Percentiles rank a stretch among this genome's conserved stretches.
phyloP scores from a whole-genome alignment of 2,888 invertebrate species.

The Andrena marginata region DNA sequence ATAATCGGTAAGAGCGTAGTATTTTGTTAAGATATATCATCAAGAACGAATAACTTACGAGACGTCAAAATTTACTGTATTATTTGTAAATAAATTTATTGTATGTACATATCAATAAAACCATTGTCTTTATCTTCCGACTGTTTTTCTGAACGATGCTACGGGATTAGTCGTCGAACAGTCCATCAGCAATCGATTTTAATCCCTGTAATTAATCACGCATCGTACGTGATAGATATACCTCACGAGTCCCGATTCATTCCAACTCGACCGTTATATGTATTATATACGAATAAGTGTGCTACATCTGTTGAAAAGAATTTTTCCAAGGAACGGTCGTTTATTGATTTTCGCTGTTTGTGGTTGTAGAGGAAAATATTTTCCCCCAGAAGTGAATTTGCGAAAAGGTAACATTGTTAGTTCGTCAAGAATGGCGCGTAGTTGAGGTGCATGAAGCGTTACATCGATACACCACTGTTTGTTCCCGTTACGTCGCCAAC shows the following conservation, averaged over 20 bases:
- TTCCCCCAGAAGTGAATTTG: background rate
- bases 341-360: background rate
- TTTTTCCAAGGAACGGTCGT: background rate
- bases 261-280: too few species aligned
- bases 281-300: background rate
- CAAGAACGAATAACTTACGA: constrained; percentile 72
- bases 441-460: constrained; percentile 3
- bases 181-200: too few species aligned
- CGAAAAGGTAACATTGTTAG: background rate
- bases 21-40: constrained; percentile 79
- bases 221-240: background rate
- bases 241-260: background rate
- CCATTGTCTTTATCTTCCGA: constrained; percentile 76
- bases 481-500: background rate
- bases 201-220: background rate
- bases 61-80: constrained; percentile 75
- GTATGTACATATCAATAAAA: constrained; percentile 85
- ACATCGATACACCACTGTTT: background rate
- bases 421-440: background rate
- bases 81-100: constrained; percentile 83
- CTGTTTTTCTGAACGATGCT: background rate
- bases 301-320: background rate
- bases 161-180: too few species aligned
- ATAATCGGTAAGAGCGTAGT: constrained; percentile 79
- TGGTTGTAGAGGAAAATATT: background rate